Evolutionary conservation across 2,797 vertebrate genomes (phyloP).

Genomic region (Amphiprion clarkii): DNA sequence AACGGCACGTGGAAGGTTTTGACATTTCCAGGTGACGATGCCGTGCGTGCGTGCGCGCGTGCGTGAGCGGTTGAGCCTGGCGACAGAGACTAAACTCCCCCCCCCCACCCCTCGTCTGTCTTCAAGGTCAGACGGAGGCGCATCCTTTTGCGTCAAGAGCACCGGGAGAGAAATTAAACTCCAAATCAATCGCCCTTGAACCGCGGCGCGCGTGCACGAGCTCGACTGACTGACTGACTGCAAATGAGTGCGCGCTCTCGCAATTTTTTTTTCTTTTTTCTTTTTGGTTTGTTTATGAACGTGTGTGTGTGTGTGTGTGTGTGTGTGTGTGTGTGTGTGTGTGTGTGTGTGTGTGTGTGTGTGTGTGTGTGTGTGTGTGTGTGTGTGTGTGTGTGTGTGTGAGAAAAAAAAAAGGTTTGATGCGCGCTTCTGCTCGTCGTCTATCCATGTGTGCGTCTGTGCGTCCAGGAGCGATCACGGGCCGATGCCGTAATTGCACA

Average conservation of each 20-base stretch:
- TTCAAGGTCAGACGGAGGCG: slow-evolving; percentile 80
- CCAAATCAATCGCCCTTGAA: slow-evolving; percentile 84
- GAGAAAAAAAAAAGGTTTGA: background rate
- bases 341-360: no score
- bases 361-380: no score
- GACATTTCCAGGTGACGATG: slow-evolving; percentile 55
- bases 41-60: background rate
- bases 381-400: no score
- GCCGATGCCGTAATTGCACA: slow-evolving; percentile 58
- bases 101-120: slow-evolving; percentile 37
- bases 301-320: slow-evolving; percentile 5
- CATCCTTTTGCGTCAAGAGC: slow-evolving; percentile 74
- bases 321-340: no score
- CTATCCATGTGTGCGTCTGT: slow-evolving; percentile 29
- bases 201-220: slow-evolving; percentile 32
- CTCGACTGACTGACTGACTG: slow-evolving; percentile 25
- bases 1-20: slow-evolving; percentile 42
- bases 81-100: slow-evolving; percentile 64
- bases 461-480: slow-evolving; percentile 59
- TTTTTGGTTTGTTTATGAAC: slow-evolving; percentile 22
- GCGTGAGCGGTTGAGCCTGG: slow-evolving; percentile 29
- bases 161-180: slow-evolving; percentile 72
- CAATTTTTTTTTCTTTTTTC: slow-evolving; percentile 51
- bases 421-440: slow-evolving; percentile 22
- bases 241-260: slow-evolving; percentile 1